Percentiles rank a stretch among this genome's conserved stretches.
These are phyloP conservation scores for Melitaea athalia DNA, from an alignment of 2,888 invertebrate genomes.

Conservation along the genomic window DNA sequence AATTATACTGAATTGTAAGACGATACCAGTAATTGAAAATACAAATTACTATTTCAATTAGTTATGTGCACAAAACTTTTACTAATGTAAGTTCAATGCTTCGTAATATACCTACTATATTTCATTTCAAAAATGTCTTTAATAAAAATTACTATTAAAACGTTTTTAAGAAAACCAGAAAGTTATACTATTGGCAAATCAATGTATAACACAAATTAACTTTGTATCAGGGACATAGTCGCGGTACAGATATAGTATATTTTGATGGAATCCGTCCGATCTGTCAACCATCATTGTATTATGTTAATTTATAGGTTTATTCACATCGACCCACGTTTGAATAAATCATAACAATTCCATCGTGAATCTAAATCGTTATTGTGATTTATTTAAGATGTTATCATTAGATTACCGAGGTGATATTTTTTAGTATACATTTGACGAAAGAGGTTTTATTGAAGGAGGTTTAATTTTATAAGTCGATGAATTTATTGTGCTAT, in stretches of 20 bases:
- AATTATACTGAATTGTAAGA: no score
- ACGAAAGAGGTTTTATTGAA: background rate
- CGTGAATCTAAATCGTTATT: slow-evolving; percentile 44
- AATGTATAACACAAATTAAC: background rate
- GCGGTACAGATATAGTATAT: slow-evolving; percentile 16
- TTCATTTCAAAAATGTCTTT: no score
- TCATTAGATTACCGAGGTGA: slow-evolving; percentile 32
- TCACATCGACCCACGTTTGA: slow-evolving; percentile 49
- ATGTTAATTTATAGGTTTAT: slow-evolving; percentile 55
- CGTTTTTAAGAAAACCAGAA: no score
- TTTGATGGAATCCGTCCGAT: slow-evolving; percentile 62
- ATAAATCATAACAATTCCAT: slow-evolving; percentile 58
- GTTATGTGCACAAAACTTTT: no score
- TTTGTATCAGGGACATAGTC: background rate
- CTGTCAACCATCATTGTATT: slow-evolving; percentile 76
- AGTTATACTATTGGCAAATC: no score
- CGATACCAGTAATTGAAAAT: no score
- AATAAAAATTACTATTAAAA: no score
- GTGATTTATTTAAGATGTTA: slow-evolving; percentile 36
- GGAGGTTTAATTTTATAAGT: background rate
- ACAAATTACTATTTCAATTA: no score
- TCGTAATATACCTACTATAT: no score
- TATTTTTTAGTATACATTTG: slow-evolving; percentile 25
- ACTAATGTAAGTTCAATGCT: no score
- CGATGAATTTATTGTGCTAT: background rate